A percentile compares a stretch with the other conserved stretches of the same genome.
Conservation (phyloP, 2,797 vertebrate genomes). For the Coregonus ussuriensis region DNA sequence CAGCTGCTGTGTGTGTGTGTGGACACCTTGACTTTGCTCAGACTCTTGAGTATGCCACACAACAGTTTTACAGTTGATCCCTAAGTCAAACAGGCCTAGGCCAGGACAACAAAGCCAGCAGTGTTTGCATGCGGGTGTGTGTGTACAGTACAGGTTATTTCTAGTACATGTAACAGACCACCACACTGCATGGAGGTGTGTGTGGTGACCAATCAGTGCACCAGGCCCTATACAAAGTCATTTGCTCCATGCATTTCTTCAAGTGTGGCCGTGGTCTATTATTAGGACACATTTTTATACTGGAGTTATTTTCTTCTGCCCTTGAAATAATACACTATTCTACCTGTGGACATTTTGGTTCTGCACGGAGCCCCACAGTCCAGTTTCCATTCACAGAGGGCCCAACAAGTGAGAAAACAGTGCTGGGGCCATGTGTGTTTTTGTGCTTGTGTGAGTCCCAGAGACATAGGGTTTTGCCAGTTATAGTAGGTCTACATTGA, state of each 20-base stretch:
- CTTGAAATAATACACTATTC: background rate
- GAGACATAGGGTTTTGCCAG: background rate
- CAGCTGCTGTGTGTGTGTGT: background rate
- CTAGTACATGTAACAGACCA: no score
- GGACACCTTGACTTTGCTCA: slow-evolving; percentile 41
- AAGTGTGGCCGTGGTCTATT: no score
- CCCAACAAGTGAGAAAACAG: background rate
- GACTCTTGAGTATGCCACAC: slow-evolving; percentile 5
- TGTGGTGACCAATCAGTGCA: no score
- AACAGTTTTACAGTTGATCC: no score
- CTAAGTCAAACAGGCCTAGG: no score
- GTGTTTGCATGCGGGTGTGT: background rate
- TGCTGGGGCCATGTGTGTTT: background rate
- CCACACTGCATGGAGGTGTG: no score
- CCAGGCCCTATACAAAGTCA: no score
- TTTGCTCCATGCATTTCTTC: no score
- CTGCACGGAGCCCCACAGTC: background rate
- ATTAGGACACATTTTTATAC: background rate
- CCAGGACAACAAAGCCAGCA: no score
- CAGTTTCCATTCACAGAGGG: background rate
- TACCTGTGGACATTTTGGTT: background rate
- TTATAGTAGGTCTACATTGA: background rate
- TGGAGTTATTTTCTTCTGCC: background rate
- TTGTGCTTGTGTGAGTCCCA: background rate
- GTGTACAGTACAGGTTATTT: no score